These are phyloP conservation scores for Habroteleia sp. DNA, from an alignment of 2,888 invertebrate genomes.

Conservation along the genomic window DNA sequence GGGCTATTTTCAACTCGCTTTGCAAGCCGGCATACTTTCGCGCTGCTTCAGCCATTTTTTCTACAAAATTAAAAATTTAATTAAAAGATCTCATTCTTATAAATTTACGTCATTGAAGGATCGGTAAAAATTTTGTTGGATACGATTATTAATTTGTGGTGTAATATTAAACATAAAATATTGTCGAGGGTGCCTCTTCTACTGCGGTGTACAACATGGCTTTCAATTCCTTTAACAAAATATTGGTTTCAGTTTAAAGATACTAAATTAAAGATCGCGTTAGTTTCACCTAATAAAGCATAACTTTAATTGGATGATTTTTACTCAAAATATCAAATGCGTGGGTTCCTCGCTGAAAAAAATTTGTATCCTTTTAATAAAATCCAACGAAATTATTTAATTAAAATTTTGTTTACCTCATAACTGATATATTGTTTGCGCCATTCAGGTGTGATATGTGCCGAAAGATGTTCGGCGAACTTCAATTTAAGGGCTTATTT, in stretches of 20 bases:
- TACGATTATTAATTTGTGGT: no score
- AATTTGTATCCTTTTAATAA: no score
- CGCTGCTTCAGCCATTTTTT: constrained; percentile 98
- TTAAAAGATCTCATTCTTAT: no score
- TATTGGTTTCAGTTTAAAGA: no score
- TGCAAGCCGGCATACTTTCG: constrained; percentile 95
- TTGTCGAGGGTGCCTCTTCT: constrained; percentile 91
- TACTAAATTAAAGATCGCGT: no score
- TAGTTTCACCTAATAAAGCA: no score
- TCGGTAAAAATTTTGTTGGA: no score
- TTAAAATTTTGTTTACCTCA: constrained; percentile 85
- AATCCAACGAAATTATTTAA: not conserved
- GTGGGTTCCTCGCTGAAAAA: no score
- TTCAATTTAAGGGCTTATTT: constrained; percentile 93
- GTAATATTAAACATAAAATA: no score
- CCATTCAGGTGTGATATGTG: constrained; percentile 99
- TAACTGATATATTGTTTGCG: constrained; percentile 97
- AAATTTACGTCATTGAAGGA: no score
- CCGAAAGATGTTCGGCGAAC: constrained; percentile 98
- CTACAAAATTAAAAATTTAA: constrained; percentile 79
- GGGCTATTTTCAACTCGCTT: constrained; percentile 87
- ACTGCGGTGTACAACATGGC: constrained; percentile 95
- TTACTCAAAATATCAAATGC: no score
- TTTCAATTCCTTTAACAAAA: constrained; percentile 99
- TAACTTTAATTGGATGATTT: no score